Conservation (phyloP, 2,888 invertebrate genomes). For the Aspidiotus rigidus region DNA sequence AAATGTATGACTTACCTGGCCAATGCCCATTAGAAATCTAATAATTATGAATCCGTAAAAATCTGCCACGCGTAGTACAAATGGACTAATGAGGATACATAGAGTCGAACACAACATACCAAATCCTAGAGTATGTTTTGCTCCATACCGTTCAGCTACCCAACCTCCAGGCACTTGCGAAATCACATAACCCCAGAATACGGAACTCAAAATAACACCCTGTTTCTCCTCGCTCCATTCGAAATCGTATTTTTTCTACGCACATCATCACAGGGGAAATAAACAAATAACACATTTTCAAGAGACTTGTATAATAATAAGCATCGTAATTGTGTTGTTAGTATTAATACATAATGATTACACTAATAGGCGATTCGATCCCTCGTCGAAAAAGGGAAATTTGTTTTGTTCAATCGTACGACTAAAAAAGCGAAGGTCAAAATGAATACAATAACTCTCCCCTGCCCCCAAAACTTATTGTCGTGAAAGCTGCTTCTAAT, state of each 20-base stretch:
- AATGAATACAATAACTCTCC: too few relatives aligned
- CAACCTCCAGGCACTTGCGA: slow-evolving; percentile 46
- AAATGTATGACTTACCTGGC: slow-evolving; percentile 42
- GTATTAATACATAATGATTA: too few relatives aligned
- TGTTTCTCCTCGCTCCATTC: slow-evolving; percentile 57
- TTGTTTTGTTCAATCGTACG: too few relatives aligned
- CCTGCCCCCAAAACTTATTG: too few relatives aligned
- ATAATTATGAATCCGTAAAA: slow-evolving; percentile 43
- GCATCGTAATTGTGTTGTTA: too few relatives aligned
- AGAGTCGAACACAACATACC: slow-evolving; percentile 45
- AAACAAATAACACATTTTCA: too few relatives aligned
- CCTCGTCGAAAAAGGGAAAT: too few relatives aligned
- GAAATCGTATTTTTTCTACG: slow-evolving; percentile 46
- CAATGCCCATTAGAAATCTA: slow-evolving; percentile 45
- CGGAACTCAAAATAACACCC: slow-evolving; percentile 44
- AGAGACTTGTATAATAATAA: too few relatives aligned
- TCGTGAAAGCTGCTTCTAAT: too few relatives aligned
- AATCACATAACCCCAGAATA: slow-evolving; percentile 47
- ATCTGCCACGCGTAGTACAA: slow-evolving; percentile 42
- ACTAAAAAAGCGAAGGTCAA: too few relatives aligned
- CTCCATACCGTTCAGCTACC: slow-evolving; percentile 44
- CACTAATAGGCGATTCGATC: too few relatives aligned
- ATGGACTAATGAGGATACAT: slow-evolving; percentile 45
- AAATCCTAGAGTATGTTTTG: slow-evolving; percentile 45
- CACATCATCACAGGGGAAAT: too few relatives aligned